Conservation (phyloP, 2,797 vertebrate genomes). For the Salarias fasciatus region DNA sequence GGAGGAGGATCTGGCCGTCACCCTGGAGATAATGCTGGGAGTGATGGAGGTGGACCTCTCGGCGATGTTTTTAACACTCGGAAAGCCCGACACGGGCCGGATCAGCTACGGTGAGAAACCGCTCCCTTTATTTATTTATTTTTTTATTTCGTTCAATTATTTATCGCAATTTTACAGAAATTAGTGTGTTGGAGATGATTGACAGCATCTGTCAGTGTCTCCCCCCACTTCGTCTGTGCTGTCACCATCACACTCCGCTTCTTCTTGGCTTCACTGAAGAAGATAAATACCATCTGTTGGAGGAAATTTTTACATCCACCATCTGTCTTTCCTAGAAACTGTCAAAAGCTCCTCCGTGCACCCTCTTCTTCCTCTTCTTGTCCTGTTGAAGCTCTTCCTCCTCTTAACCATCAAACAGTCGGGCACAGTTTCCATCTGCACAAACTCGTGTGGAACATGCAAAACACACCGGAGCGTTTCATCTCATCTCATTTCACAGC, state of each 20-base stretch:
- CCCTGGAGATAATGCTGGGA: slow-evolving; percentile 90
- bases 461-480: too few relatives aligned
- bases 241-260: slow-evolving; percentile 30
- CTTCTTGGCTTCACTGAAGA: slow-evolving; percentile 29
- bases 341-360: slow-evolving; percentile 16
- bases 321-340: slow-evolving; percentile 38
- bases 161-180: not conserved
- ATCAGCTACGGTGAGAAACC: slow-evolving; percentile 87
- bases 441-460: not conserved
- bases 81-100: slow-evolving; percentile 69
- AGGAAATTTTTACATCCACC: slow-evolving; percentile 25
- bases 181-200: slow-evolving; percentile 25
- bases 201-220: slow-evolving; percentile 30
- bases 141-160: slow-evolving; percentile 3
- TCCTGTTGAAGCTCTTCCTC: slow-evolving; percentile 7
- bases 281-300: slow-evolving; percentile 34
- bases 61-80: slow-evolving; percentile 81
- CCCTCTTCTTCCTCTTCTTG: not conserved
- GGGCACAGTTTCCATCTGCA: slow-evolving; percentile 18
- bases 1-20: slow-evolving; percentile 81
- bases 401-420: slow-evolving; percentile 20
- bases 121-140: too few relatives aligned
- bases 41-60: slow-evolving; percentile 85
- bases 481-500: too few relatives aligned
- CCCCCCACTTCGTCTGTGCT: slow-evolving; percentile 3